Evolutionary conservation across 2,797 vertebrate species (phyloP).

Genomic region (Arctocebus calabarensis): DNA sequence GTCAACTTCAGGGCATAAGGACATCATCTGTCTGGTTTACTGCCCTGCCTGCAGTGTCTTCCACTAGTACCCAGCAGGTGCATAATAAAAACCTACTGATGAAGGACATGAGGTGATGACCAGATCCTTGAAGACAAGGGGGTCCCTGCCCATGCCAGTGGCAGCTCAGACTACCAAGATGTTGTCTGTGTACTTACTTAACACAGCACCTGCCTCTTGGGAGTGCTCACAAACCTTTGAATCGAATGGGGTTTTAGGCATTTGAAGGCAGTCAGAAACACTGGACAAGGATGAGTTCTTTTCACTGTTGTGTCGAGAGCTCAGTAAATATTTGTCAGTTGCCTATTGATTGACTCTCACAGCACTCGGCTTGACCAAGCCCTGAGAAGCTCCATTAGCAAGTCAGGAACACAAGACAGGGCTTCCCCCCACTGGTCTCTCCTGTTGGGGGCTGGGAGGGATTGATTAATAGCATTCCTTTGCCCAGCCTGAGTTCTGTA

Average conservation of each 20-base stretch:
- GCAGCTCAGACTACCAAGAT: background rate
- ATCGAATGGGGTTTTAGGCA: background rate
- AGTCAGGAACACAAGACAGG: background rate
- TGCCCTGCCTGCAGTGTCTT: background rate
- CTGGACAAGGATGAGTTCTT: background rate
- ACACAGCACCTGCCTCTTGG: background rate
- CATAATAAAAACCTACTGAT: background rate
- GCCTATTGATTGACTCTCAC: slow-evolving; percentile 59
- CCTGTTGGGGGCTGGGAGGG: background rate
- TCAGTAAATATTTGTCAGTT: slow-evolving; percentile 51
- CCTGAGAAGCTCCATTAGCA: slow-evolving; percentile 31
- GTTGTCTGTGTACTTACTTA: no score
- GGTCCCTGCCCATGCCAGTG: no score
- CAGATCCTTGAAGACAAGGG: background rate
- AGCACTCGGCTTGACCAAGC: background rate
- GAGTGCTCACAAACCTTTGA: background rate
- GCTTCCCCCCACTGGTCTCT: background rate
- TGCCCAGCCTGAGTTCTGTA: background rate
- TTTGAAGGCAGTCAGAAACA: background rate
- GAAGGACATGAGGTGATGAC: background rate
- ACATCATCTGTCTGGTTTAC: background rate
- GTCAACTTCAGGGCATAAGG: background rate
- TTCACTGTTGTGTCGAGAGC: background rate
- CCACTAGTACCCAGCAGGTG: background rate
- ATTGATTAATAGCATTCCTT: background rate